Conservation (phyloP, 1,140 invertebrate genomes). For the Potamilus streckersoni region DNA sequence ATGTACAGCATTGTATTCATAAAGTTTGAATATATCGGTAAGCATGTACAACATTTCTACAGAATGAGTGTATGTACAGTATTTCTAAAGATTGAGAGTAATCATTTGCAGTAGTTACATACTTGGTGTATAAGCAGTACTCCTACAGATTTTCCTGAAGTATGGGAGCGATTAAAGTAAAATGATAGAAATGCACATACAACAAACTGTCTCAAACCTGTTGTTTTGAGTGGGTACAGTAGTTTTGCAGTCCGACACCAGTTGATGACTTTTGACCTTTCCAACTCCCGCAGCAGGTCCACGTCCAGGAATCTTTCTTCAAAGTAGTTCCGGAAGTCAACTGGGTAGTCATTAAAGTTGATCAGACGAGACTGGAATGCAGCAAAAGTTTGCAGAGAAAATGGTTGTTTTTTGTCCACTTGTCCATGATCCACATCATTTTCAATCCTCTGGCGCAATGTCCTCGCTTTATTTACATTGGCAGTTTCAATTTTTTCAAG, state of each 20-base stretch:
- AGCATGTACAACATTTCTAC: too few relatives aligned
- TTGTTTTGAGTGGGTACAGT: constrained; percentile 46
- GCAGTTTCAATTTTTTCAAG: constrained; percentile 28
- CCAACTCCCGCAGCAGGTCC: constrained; percentile 47
- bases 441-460: constrained; percentile 22
- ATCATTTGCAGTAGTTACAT: too few relatives aligned
- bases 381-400: constrained; percentile 28
- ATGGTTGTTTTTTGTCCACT: constrained; percentile 9
- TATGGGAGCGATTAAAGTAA: too few relatives aligned
- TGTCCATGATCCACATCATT: constrained; percentile 32
- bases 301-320: constrained; percentile 37
- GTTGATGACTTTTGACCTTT: constrained; percentile 49
- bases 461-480: constrained; percentile 15
- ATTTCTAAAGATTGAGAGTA: too few relatives aligned
- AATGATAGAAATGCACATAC: too few relatives aligned
- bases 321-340: constrained; percentile 31
- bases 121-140: too few relatives aligned
- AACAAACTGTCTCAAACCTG: constrained; percentile 26
- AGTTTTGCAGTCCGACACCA: constrained; percentile 52
- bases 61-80: too few relatives aligned
- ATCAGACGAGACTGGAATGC: constrained; percentile 24
- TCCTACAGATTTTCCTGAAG: too few relatives aligned
- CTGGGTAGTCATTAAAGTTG: constrained; percentile 11
- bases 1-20: too few relatives aligned
- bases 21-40: too few relatives aligned